Conservation (phyloP, 2,888 invertebrate genomes). For the Cryptops parisi region DNA sequence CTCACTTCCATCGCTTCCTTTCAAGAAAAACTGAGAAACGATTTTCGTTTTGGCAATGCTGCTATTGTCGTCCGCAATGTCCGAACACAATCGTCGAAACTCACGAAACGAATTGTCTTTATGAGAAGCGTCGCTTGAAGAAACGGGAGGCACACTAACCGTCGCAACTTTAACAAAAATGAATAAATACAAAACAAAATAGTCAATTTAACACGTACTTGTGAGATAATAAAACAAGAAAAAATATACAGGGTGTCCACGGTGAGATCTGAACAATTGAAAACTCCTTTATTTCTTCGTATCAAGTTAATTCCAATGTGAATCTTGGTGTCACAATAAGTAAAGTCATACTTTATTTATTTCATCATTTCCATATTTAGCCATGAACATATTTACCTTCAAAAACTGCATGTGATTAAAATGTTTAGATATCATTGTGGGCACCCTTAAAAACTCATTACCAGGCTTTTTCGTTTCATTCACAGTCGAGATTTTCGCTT, state of each 20-base stretch:
- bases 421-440: too few species aligned
- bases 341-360: too few species aligned
- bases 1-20: constrained; percentile 35
- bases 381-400: too few species aligned
- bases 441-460: too few species aligned
- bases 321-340: too few species aligned
- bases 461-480: too few species aligned
- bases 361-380: too few species aligned
- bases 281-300: neutral
- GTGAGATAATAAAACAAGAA: neutral
- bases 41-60: constrained; percentile 67
- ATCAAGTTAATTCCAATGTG: too few species aligned
- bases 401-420: too few species aligned
- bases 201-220: too few species aligned
- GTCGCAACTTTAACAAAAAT: neutral
- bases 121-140: constrained; percentile 19
- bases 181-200: neutral
- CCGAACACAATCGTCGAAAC: constrained; percentile 61
- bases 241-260: neutral
- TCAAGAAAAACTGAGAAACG: constrained; percentile 49
- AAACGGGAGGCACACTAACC: neutral
- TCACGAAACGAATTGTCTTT: constrained; percentile 59
- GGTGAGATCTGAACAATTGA: neutral
- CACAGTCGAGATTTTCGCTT: too few species aligned
- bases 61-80: constrained; percentile 58